Evolutionary conservation across 2,797 vertebrate genomes (phyloP).

Genomic region (Oreonectes daqikongensis): DNA sequence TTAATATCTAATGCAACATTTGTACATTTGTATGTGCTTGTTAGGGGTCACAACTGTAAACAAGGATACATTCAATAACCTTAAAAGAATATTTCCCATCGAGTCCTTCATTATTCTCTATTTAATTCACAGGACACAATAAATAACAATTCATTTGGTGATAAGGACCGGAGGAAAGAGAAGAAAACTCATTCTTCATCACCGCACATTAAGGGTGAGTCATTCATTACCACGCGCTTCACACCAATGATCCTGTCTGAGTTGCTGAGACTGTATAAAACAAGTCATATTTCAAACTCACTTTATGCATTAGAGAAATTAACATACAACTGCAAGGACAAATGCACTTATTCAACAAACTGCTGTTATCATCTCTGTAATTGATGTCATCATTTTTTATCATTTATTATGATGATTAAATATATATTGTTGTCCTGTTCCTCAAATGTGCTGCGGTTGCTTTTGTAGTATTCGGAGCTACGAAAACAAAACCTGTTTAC

Average conservation of each 20-base stretch:
- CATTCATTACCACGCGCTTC: not conserved
- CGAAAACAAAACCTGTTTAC: conserved; percentile 10
- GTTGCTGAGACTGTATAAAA: conserved; percentile 8
- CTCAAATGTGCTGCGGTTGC: not conserved
- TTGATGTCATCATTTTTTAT: too few species aligned
- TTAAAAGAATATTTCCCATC: not conserved
- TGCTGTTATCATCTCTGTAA: not conserved
- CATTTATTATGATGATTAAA: not conserved
- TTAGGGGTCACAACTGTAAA: too few species aligned
- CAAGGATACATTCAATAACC: too few species aligned
- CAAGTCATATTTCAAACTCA: conserved; percentile 4
- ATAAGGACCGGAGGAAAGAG: conserved; percentile 97
- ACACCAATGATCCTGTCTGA: conserved; percentile 12
- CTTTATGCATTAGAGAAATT: not conserved
- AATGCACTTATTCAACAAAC: not conserved
- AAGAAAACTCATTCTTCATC: conserved; percentile 88
- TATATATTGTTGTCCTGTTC: not conserved
- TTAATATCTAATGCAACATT: too few species aligned
- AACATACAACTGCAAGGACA: not conserved
- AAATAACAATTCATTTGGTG: conserved; percentile 97
- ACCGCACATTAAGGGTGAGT: conserved; percentile 91
- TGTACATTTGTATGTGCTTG: too few species aligned
- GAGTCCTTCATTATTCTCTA: conserved; percentile 20
- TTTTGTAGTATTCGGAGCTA: not conserved
- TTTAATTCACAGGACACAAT: conserved; percentile 86